Conservation (phyloP, 2,888 invertebrate species). For the Euphydryas editha region DNA sequence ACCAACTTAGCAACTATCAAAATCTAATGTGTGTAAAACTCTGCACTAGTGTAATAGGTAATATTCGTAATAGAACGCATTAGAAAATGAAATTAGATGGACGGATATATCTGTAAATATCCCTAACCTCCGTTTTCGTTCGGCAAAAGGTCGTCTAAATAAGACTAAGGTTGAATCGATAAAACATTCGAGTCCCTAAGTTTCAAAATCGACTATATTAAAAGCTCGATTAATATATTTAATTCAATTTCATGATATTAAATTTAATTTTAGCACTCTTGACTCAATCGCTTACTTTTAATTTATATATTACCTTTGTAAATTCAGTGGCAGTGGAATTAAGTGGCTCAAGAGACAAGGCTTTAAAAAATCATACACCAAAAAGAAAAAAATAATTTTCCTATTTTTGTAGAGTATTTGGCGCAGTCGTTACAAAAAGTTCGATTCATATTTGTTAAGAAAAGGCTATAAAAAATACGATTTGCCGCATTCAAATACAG, state of each 20-base stretch:
- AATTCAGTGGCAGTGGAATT: neutral
- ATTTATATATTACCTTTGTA: neutral
- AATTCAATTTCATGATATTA: neutral
- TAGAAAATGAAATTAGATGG: too few species aligned
- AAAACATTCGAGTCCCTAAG: neutral
- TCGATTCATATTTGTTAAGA: too few species aligned
- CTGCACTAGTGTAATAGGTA: neutral
- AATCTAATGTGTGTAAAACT: too few species aligned
- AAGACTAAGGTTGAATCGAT: conserved; percentile 6
- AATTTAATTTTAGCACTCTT: neutral
- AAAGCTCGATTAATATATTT: neutral
- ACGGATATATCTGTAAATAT: neutral
- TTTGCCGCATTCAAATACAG: too few species aligned
- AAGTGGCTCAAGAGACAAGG: too few species aligned
- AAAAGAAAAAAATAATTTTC: too few species aligned
- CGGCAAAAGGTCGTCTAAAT: neutral
- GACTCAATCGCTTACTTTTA: neutral
- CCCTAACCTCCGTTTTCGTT: neutral
- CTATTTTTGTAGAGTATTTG: too few species aligned
- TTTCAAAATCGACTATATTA: neutral
- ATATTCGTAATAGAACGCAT: too few species aligned
- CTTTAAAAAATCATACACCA: too few species aligned
- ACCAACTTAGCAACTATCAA: too few species aligned
- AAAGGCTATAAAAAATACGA: too few species aligned
- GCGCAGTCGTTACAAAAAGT: too few species aligned